These are phyloP conservation scores for Cacoxenus indagator DNA, from an alignment of 2,888 invertebrate genomes.

Conservation along the genomic window DNA sequence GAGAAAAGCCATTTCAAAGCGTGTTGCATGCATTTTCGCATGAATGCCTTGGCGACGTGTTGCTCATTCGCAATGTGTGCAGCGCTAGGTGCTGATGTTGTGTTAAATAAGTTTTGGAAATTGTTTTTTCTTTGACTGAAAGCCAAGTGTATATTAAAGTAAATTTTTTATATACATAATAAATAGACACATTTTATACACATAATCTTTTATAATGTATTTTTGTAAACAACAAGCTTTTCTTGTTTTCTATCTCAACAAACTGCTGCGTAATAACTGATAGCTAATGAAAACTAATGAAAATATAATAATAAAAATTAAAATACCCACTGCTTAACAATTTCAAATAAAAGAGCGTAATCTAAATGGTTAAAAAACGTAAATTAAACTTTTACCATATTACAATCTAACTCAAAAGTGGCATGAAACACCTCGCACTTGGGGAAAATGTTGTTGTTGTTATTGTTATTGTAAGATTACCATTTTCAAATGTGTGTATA, in stretches of 20 bases:
- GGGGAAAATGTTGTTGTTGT: constrained; percentile 27
- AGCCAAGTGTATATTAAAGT: too few relatives aligned
- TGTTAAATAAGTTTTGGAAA: neutral
- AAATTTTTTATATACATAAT: too few relatives aligned
- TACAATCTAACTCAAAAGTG: constrained; percentile 33
- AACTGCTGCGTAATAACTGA: too few relatives aligned
- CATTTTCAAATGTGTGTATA: neutral
- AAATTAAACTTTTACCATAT: constrained; percentile 26
- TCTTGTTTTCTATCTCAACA: too few relatives aligned
- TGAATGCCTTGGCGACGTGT: neutral
- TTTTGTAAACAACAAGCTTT: neutral
- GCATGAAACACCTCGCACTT: constrained; percentile 41
- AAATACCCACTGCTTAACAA: too few relatives aligned
- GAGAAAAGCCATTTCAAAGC: neutral
- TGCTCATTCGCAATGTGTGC: neutral
- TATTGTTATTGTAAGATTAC: neutral
- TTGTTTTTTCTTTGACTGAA: too few relatives aligned
- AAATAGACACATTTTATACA: too few relatives aligned
- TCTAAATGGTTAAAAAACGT: constrained; percentile 2
- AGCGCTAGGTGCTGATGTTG: neutral
- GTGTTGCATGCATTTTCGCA: neutral
- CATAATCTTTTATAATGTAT: too few relatives aligned
- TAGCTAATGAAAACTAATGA: too few relatives aligned
- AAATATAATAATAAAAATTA: too few relatives aligned
- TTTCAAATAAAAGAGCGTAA: neutral